phyloP scores from a whole-genome alignment of 2,888 invertebrate genomes.

The Drosophila cognata region DNA sequence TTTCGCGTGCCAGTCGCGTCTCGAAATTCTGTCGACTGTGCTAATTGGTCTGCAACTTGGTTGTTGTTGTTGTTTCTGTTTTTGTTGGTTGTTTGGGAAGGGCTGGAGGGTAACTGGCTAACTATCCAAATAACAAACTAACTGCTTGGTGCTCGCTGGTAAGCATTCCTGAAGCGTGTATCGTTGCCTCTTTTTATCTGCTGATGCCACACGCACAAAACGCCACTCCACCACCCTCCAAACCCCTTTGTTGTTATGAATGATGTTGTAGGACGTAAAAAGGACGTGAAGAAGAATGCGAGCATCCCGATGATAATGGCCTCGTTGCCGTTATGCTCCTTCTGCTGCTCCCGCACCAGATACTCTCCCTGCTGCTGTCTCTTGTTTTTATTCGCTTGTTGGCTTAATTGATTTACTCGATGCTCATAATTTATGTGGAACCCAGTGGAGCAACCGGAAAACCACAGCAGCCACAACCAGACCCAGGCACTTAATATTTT shows the following conservation, averaged over 20 bases:
- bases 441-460: slow-evolving; percentile 3
- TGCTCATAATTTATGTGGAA: slow-evolving; percentile 69
- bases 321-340: slow-evolving; percentile 49
- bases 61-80: slow-evolving; percentile 1
- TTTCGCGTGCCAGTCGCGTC: slow-evolving; percentile 61
- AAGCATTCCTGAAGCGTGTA: slow-evolving; percentile 35
- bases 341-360: not conserved
- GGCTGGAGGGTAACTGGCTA: slow-evolving; percentile 19
- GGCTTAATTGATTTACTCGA: slow-evolving; percentile 81
- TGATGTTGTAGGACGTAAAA: slow-evolving; percentile 59
- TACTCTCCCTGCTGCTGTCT: slow-evolving; percentile 20
- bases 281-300: slow-evolving; percentile 12
- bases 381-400: slow-evolving; percentile 58
- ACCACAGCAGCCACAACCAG: slow-evolving; percentile 12
- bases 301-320: slow-evolving; percentile 68
- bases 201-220: slow-evolving; percentile 58
- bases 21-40: slow-evolving; percentile 33
- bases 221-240: slow-evolving; percentile 1
- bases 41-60: slow-evolving; percentile 68
- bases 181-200: slow-evolving; percentile 57
- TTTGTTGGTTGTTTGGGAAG: not conserved
- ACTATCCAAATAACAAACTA: slow-evolving; percentile 34
- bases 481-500: slow-evolving; percentile 54
- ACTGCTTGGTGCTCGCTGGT: slow-evolving; percentile 7
- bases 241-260: slow-evolving; percentile 47